These are phyloP conservation scores for Oceanodroma tethys DNA, from an alignment of 2,113 vertebrate genomes.

Conservation along the genomic window DNA sequence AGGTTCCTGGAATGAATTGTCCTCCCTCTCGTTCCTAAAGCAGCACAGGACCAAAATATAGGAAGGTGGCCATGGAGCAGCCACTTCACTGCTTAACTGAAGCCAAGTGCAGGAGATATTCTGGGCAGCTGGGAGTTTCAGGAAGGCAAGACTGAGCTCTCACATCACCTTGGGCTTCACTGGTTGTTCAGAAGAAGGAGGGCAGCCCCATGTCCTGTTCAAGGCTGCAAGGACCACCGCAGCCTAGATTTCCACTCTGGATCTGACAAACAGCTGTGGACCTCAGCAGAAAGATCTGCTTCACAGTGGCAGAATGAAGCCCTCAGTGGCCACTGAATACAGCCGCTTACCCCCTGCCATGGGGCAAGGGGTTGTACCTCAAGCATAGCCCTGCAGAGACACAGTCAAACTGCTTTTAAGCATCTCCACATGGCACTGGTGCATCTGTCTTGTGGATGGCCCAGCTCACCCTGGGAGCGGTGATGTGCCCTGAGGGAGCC, in stretches of 20 bases:
- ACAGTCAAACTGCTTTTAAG: neutral
- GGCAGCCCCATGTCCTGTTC: neutral
- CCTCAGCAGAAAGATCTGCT: neutral
- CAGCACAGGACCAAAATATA: neutral
- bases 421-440: neutral
- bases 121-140: neutral
- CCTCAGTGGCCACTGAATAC: neutral
- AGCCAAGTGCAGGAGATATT: neutral
- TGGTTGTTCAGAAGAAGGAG: neutral
- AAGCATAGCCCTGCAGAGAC: neutral
- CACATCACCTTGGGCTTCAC: neutral
- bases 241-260: neutral
- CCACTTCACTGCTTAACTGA: neutral
- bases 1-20: neutral
- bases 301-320: neutral
- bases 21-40: neutral
- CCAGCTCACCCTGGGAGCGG: neutral
- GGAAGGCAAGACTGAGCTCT: neutral
- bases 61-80: neutral
- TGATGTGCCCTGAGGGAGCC: neutral
- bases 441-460: neutral
- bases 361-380: neutral
- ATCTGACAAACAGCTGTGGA: neutral
- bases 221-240: neutral
- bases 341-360: neutral